Evolutionary conservation across 2,113 vertebrate genomes (phyloP), one percentile per base, ranked within the genome.

Genomic region (Apteryx owenii): DNA sequence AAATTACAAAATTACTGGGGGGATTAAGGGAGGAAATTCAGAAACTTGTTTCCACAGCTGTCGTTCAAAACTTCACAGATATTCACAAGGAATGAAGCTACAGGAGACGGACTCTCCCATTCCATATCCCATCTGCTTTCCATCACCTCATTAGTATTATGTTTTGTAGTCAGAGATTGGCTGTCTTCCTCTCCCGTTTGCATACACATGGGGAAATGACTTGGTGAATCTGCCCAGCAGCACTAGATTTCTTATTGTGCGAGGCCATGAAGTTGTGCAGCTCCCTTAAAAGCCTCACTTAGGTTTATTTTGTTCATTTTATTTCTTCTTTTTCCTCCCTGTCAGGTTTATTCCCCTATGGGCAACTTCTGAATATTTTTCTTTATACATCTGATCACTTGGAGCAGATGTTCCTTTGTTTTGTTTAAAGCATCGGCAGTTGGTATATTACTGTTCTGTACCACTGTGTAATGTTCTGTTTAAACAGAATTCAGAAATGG

Each of bases 1-100:
- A 77, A 86, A 90, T 88, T 75, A 78, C 69, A 86, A 78, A 94
- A 86, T 61, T 81, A 73, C 72, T 5, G 1, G 5, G 73, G 71
- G n/a, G 29, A 28, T 88, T 92, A 31, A 7, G 31, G 46, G 25
- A 91, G 54, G 88, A 95, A 96, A 94, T 84, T 88, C 85, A 90
- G 72, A 38, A 92, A 73, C 60, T 90, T 90, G 19, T 94, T 93
- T 95, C 85, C 54, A 86, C 80, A 96, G 88, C 80, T 94, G 93
- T 88, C 81, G 68, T 71, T 96, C 81, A 91, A 92, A 96, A 81
- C 77, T 81, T 81, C 61, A 66, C 40, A 96, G 84, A 68, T 17
- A 51, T 75, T 75, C 46, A 93, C 29, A 66, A 17, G n/a, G 56
- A 90, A 81, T 18, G 56, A 81, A 70, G 51, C 42, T 89, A 53